These are phyloP conservation scores for Parasteatoda lunata DNA, from an alignment of 2,888 invertebrate species.

Conservation along the genomic window DNA sequence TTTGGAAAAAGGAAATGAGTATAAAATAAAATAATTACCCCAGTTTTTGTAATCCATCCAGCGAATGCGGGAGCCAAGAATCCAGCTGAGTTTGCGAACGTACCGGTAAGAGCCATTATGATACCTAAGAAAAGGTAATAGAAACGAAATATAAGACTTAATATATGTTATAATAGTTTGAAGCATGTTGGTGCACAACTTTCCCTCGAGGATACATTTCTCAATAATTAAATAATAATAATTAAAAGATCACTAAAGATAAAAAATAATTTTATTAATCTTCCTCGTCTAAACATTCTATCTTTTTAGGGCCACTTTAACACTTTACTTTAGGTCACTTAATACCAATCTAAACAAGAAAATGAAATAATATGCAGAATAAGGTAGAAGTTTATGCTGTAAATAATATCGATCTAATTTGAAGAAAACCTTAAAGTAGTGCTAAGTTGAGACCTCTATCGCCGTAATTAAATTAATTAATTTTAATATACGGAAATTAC, in stretches of 20 bases:
- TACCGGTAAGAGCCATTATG: constrained; percentile 89
- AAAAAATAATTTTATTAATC: not conserved
- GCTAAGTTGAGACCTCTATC: too few relatives aligned
- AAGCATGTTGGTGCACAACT: too few relatives aligned
- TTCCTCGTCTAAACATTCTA: not conserved
- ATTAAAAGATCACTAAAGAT: not conserved
- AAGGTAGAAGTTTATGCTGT: too few relatives aligned
- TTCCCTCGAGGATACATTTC: not conserved
- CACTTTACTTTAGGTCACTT: too few relatives aligned
- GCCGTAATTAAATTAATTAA: too few relatives aligned
- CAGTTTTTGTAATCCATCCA: constrained; percentile 27
- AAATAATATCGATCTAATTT: too few relatives aligned
- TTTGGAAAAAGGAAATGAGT: too few relatives aligned
- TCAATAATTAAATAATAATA: not conserved
- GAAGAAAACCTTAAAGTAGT: too few relatives aligned
- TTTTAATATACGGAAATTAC: too few relatives aligned
- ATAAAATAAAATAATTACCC: constrained; percentile 67
- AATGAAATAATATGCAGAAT: too few relatives aligned
- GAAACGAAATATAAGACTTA: not conserved
- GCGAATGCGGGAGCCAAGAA: constrained; percentile 67
- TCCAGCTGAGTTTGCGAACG: constrained; percentile 79
- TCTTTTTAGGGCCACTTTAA: not conserved
- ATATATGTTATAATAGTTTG: not conserved
- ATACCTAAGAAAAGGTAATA: constrained; percentile 75
- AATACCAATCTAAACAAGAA: too few relatives aligned